Conservation (phyloP, 1,140 invertebrate species). For the Listronotus bonariensis region DNA sequence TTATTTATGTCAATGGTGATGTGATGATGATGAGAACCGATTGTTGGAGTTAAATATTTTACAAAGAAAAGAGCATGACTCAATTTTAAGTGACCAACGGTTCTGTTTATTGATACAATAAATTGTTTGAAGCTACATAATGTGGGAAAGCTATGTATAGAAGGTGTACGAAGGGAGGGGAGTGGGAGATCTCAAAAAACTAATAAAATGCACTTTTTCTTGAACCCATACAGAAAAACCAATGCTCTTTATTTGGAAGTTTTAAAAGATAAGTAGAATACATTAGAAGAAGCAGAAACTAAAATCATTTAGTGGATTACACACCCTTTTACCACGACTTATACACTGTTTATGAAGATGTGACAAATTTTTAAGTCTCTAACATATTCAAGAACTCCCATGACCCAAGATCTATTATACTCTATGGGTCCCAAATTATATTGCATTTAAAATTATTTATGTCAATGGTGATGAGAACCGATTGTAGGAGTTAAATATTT, state of each 20-base stretch:
- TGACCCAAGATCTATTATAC: background rate
- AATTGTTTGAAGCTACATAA: too few species aligned
- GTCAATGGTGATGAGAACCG: background rate
- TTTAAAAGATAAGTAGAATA: too few species aligned
- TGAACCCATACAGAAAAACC: too few species aligned
- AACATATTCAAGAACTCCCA: conserved; percentile 7
- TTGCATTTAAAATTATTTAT: conserved; percentile 1
- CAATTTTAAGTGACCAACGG: too few species aligned
- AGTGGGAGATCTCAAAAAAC: too few species aligned
- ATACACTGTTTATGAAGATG: conserved; percentile 15
- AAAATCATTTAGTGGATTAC: too few species aligned
- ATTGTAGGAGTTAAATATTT: conserved; percentile 5
- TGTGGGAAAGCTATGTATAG: too few species aligned
- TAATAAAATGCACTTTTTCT: too few species aligned
- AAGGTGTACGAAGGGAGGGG: too few species aligned
- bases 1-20: background rate
- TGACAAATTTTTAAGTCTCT: conserved; percentile 2
- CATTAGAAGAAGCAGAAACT: too few species aligned
- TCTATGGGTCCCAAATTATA: conserved; percentile 2
- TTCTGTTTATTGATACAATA: too few species aligned
- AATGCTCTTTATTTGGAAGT: too few species aligned
- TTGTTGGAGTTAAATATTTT: conserved; percentile 1
- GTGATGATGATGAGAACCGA: background rate
- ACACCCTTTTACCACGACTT: conserved; percentile 18
- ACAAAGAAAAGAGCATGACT: conserved; percentile 2